Evolutionary conservation across 2,797 vertebrate species (phyloP).

Genomic region (Alosa sapidissima): DNA sequence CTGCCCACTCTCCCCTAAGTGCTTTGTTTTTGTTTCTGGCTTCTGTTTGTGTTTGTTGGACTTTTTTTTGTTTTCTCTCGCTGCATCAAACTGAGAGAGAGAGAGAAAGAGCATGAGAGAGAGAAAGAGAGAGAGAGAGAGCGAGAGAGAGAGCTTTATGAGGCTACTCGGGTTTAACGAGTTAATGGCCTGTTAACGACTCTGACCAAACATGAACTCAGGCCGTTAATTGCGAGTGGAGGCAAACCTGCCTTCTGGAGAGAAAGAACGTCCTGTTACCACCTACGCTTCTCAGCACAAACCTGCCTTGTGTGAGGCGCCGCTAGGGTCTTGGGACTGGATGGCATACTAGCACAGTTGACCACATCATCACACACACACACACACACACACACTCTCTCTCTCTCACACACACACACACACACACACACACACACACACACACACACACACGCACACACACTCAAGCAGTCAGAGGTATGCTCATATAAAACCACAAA

Average conservation of each 20-base stretch:
- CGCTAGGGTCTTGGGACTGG: neutral
- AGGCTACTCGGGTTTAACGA: conserved; percentile 13
- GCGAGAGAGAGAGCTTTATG: conserved; percentile 5
- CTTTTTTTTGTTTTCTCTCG: neutral
- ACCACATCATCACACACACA: neutral
- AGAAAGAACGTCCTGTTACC: neutral
- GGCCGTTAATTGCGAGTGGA: neutral
- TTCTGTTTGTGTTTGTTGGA: neutral
- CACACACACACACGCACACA: neutral
- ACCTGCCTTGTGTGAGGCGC: neutral
- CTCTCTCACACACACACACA: neutral
- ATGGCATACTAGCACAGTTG: neutral
- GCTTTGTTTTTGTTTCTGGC: neutral
- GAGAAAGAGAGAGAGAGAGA: neutral
- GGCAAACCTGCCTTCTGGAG: neutral
- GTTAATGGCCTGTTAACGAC: conserved; percentile 7
- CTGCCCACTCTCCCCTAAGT: neutral
- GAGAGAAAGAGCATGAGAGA: neutral
- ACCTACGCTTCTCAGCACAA: neutral
- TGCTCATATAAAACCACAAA: conserved; percentile 13
- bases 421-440: neutral
- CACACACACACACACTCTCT: conserved; percentile 2
- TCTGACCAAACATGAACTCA: neutral
- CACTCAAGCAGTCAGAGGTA: neutral
- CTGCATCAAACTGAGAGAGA: neutral